phyloP scores from a whole-genome alignment of 2,797 vertebrate species.

The Propithecus deckenii region DNA sequence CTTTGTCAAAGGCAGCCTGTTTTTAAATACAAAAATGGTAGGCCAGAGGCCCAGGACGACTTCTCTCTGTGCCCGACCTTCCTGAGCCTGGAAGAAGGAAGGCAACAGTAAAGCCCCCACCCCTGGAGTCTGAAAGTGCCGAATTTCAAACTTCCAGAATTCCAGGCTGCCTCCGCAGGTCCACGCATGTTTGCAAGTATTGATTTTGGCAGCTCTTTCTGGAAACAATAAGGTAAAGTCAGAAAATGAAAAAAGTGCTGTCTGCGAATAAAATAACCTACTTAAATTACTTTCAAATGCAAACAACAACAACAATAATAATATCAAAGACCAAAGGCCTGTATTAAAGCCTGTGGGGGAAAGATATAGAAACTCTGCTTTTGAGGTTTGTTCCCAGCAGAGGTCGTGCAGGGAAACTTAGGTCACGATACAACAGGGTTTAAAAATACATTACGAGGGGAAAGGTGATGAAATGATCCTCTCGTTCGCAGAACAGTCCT shows the following conservation, averaged over 20 bases:
- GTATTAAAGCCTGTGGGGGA: background rate
- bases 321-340: background rate
- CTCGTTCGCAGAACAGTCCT: background rate
- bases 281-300: constrained; percentile 6
- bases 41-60: background rate
- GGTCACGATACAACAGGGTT: constrained; percentile 40
- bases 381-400: constrained; percentile 9
- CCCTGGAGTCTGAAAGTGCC: background rate
- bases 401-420: background rate
- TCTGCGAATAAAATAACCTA: background rate
- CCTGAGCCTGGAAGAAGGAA: background rate
- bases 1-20: constrained; percentile 30
- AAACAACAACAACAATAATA: background rate
- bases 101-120: background rate
- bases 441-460: constrained; percentile 65
- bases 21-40: background rate
- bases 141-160: background rate
- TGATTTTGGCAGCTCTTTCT: background rate
- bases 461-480: constrained; percentile 81
- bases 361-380: background rate
- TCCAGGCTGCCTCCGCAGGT: background rate
- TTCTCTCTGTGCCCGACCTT: background rate
- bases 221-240: background rate
- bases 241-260: background rate
- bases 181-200: background rate